Conservation (phyloP, 1,140 invertebrate genomes). For the Contarinia nasturtii region DNA sequence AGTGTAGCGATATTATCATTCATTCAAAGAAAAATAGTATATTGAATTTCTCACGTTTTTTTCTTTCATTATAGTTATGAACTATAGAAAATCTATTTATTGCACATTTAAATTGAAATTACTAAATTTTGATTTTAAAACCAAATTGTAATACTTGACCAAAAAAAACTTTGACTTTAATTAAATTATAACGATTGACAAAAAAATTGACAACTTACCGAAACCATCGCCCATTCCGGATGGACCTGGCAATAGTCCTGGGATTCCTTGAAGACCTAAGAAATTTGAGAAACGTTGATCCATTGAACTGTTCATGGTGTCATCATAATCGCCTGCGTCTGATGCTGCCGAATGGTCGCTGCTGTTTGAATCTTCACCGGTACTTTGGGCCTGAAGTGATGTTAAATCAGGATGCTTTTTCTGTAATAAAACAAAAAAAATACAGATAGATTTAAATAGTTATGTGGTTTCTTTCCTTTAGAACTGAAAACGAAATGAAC, state of each 20-base stretch:
- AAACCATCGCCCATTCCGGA: slow-evolving; percentile 67
- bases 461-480: slow-evolving; percentile 13
- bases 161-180: too few relatives aligned
- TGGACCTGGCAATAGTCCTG: slow-evolving; percentile 58
- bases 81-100: too few relatives aligned
- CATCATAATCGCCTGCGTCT: slow-evolving; percentile 32
- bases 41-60: too few relatives aligned
- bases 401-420: slow-evolving; percentile 7
- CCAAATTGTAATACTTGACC: too few relatives aligned
- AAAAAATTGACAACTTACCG: slow-evolving; percentile 53
- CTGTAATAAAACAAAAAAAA: slow-evolving; percentile 8
- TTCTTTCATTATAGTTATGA: too few relatives aligned
- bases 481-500: neutral
- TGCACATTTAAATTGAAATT: too few relatives aligned
- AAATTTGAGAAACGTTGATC: slow-evolving; percentile 43
- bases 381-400: slow-evolving; percentile 42
- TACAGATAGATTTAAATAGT: neutral
- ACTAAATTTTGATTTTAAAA: too few relatives aligned
- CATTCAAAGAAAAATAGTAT: too few relatives aligned
- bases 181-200: too few relatives aligned
- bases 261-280: slow-evolving; percentile 49
- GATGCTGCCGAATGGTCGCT: slow-evolving; percentile 40
- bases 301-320: slow-evolving; percentile 24
- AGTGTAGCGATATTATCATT: too few relatives aligned
- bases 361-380: slow-evolving; percentile 55